Evolutionary conservation across 2,113 vertebrate genomes (phyloP), one percentile per base, ranked within the genome.

Genomic region (Mungos mungo): DNA sequence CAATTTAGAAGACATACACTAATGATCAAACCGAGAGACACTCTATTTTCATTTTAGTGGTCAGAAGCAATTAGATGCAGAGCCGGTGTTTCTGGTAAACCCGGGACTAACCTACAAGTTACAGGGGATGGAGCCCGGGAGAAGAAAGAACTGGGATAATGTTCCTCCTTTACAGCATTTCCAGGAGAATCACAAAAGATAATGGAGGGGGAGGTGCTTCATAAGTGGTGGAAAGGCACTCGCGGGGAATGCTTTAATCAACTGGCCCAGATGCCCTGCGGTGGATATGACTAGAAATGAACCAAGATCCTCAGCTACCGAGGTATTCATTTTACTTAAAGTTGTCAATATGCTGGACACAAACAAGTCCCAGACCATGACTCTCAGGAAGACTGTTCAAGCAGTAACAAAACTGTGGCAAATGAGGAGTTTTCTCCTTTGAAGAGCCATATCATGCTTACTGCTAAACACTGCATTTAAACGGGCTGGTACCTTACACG

Each of bases 241-340:
- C 21, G 3, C 7, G 6, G 0, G 2, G 7, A 41, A 60, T 18
- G 71, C 41, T 71, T 80, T n/a, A 71, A 74, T 71, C 29, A 89
- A 52, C 45, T 86, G 33, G 27, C n/a, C n/a, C 9, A 45, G 60
- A n/a, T 3, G 19, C 29, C 6, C 12, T 8, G 7, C 18, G 15
- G 31, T 7, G 13, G 29, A 35, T 16, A 80, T 38, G 79, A 68
- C 19, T 8, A 69, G 79, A 84, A 45, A 50, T 12, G 18, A 60
- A 90, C 4, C 5, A 47, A 74, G 35, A 31, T 92, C 47, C 68
- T 81, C 85, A 91, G 19, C 45, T 80, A 69, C 5, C 1, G 41
- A 83, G 6, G 81, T 96, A 95, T 87, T 81, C 11, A n/a, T 14
- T 97, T 9, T 35, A 45, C 33, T 71, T 89, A 72, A 31, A 95